Evolutionary conservation across 2,888 invertebrate genomes (phyloP).

Genomic region (Noctuana brunneofusca): DNA sequence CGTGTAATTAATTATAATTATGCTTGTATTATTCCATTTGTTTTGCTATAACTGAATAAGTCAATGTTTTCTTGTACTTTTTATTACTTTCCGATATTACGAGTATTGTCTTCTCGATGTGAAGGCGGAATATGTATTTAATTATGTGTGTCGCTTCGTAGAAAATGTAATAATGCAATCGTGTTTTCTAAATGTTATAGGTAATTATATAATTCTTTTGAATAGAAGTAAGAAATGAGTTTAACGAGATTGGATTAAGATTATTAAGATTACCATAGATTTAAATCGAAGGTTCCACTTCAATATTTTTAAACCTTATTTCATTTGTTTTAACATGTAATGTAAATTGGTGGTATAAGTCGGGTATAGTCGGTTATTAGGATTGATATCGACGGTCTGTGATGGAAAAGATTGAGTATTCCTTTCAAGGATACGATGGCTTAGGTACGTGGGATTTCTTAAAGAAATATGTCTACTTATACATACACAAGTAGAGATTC

Average conservation of each 20-base stretch:
- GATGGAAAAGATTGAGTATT: constrained; percentile 21
- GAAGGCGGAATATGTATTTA: not conserved
- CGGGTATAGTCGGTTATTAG: not conserved
- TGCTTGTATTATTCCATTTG: not conserved
- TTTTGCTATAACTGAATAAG: no score
- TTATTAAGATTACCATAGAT: not conserved
- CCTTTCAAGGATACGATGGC: not conserved
- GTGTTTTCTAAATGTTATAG: not conserved
- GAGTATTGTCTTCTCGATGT: no score
- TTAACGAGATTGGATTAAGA: not conserved
- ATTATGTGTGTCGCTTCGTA: not conserved
- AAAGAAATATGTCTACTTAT: constrained; percentile 22
- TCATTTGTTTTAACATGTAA: not conserved
- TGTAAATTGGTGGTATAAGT: not conserved
- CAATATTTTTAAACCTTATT: no score
- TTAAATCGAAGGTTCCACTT: no score
- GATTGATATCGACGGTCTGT: constrained; percentile 18
- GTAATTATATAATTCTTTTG: not conserved
- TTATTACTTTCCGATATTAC: not conserved
- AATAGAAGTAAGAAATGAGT: not conserved
- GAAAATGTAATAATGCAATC: not conserved
- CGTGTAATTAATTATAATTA: not conserved
- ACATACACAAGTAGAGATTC: constrained; percentile 14
- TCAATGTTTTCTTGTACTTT: not conserved
- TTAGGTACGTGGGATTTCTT: constrained; percentile 17